phyloP scores from a whole-genome alignment of 2,113 vertebrate genomes.

The Equus quagga region DNA sequence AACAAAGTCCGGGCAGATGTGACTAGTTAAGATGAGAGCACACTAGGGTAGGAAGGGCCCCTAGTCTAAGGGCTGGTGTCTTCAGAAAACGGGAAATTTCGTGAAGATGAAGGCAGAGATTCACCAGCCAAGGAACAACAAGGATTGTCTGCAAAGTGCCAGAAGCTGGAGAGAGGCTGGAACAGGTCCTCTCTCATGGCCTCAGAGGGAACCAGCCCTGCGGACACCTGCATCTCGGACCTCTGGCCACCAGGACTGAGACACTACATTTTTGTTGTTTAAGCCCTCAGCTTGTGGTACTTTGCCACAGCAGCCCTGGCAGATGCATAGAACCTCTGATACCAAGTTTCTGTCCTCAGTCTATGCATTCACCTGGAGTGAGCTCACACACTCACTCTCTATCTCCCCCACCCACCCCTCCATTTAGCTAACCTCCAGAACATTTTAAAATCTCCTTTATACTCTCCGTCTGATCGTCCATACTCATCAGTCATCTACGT shows the following conservation, averaged over 20 bases:
- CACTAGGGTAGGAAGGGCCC: no score
- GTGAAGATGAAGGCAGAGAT: no score
- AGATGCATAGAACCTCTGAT: accelerated
- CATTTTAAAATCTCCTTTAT: accelerated
- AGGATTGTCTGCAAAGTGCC: no score
- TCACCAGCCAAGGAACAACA: no score
- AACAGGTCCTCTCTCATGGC: no score
- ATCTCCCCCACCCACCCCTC: not conserved
- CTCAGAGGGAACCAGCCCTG: no score
- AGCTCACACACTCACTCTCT: not conserved
- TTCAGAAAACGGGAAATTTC: no score
- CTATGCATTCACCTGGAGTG: not conserved
- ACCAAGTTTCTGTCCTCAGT: accelerated
- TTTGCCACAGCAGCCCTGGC: not conserved
- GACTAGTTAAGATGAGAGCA: no score
- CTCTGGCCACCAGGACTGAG: not conserved
- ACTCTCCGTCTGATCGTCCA: accelerated
- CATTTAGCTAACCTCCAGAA: not conserved
- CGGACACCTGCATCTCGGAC: not conserved
- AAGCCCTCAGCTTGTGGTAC: not conserved
- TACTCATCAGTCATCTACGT: accelerated
- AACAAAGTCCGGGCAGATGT: no score
- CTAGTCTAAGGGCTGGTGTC: no score
- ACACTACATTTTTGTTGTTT: not conserved
- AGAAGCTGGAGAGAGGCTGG: no score